phyloP scores from a whole-genome alignment of 2,797 vertebrate species.

The Alosa sapidissima region DNA sequence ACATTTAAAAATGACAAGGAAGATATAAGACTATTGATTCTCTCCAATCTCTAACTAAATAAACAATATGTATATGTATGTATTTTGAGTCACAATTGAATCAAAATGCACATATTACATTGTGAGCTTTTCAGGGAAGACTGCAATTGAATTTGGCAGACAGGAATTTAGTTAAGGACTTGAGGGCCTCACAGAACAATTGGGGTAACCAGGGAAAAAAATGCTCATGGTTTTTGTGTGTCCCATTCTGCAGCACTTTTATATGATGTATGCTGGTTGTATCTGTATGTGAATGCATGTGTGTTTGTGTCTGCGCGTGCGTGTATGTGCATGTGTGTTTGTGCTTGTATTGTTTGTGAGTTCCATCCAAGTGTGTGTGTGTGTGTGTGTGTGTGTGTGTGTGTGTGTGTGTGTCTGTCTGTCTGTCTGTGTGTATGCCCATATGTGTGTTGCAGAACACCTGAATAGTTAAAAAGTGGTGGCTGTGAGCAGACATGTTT shows the following conservation, averaged over 20 bases:
- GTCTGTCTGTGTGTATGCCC: not conserved
- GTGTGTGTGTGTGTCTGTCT: not conserved
- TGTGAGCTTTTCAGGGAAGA: conserved; percentile 85
- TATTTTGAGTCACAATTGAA: conserved; percentile 95
- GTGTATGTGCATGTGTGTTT: not conserved
- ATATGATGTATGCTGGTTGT: conserved; percentile 27
- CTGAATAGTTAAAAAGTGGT: conserved; percentile 24
- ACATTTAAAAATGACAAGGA: conserved; percentile 97
- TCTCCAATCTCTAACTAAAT: conserved; percentile 93
- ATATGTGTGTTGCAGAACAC: conserved; percentile 2
- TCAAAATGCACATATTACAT: conserved; percentile 98
- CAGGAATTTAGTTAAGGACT: conserved; percentile 98
- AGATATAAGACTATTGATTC: conserved; percentile 98
- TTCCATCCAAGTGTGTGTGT: not conserved
- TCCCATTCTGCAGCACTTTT: conserved; percentile 39
- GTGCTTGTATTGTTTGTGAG: no score
- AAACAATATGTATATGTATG: conserved; percentile 99
- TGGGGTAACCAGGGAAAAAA: conserved; percentile 67
- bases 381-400: not conserved
- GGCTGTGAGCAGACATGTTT: conserved; percentile 56
- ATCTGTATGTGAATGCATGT: not conserved
- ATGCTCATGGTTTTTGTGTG: conserved; percentile 60
- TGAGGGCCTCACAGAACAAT: conserved; percentile 94
- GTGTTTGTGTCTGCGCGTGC: not conserved
- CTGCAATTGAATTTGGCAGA: conserved; percentile 99